Conservation (phyloP, 1,140 invertebrate genomes). For the Pteromalus puparum region DNA sequence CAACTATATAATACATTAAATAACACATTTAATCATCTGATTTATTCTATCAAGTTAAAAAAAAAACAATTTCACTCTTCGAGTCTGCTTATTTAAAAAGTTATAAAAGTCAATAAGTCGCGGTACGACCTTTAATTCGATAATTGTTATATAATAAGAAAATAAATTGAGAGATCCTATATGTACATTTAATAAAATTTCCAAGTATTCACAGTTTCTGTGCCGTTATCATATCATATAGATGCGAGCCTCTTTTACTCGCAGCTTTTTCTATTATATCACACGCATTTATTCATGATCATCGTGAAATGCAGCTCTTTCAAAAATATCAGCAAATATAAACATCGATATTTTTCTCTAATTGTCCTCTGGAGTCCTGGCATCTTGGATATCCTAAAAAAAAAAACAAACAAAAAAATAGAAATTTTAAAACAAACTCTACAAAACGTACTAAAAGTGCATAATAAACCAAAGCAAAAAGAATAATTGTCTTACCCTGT, state of each 20-base stretch:
- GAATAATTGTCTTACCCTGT: constrained; percentile 66
- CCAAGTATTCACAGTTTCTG: background rate
- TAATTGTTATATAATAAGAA: too few species aligned
- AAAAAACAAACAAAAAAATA: constrained; percentile 49
- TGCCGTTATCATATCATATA: background rate
- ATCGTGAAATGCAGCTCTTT: constrained; percentile 6
- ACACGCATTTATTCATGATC: background rate
- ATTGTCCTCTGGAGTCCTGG: constrained; percentile 71
- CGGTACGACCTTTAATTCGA: too few species aligned
- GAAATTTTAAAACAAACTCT: background rate
- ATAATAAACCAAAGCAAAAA: background rate
- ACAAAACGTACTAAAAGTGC: background rate
- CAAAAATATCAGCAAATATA: background rate
- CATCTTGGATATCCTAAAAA: constrained; percentile 71
- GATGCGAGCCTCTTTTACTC: background rate
- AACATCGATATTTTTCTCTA: constrained; percentile 53
- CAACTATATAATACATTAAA: constrained; percentile 1
- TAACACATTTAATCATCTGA: background rate
- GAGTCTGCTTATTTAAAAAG: background rate
- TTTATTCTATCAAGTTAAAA: background rate
- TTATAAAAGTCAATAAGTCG: too few species aligned
- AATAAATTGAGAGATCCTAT: background rate
- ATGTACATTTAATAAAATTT: background rate
- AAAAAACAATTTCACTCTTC: background rate
- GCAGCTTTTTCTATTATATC: background rate